phyloP scores from a whole-genome alignment of 2,888 invertebrate species.

The Lepas anatifera region DNA sequence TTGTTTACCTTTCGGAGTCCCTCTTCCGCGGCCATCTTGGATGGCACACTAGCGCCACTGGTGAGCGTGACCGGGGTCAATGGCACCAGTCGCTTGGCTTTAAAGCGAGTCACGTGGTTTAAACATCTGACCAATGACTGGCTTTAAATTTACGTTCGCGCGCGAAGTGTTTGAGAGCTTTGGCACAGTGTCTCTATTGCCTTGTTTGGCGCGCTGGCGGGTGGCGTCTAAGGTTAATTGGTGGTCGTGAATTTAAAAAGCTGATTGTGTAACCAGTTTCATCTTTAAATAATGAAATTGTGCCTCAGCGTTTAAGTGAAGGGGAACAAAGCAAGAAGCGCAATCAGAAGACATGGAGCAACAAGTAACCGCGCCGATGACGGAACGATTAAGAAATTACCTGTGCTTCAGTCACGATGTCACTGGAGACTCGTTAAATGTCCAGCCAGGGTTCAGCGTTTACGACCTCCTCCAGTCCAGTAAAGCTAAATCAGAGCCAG shows the following conservation, averaged over 20 bases:
- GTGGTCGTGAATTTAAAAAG: no score
- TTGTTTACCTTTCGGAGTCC: no score
- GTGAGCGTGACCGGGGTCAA: no score
- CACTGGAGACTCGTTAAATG: neutral
- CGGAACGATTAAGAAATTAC: neutral
- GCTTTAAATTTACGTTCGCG: conserved; percentile 6
- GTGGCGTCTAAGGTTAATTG: no score
- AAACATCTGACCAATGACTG: conserved; percentile 10
- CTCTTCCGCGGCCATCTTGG: no score
- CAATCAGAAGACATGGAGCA: neutral
- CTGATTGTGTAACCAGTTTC: no score
- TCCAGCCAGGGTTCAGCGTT: conserved; percentile 5
- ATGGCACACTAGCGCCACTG: no score
- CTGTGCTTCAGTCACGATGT: conserved; percentile 5
- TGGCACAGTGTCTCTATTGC: neutral
- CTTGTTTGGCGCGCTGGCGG: neutral
- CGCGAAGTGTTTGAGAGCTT: conserved; percentile 2
- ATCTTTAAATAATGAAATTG: neutral
- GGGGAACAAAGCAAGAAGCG: no score
- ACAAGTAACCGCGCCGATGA: neutral
- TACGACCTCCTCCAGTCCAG: conserved; percentile 11
- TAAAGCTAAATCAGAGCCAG: neutral
- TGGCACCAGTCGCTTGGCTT: no score
- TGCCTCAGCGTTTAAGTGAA: neutral
- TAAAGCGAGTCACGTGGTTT: conserved; percentile 11